Evolutionary conservation across 1,140 invertebrate genomes (phyloP).

Genomic region (Zaprionus africanus): DNA sequence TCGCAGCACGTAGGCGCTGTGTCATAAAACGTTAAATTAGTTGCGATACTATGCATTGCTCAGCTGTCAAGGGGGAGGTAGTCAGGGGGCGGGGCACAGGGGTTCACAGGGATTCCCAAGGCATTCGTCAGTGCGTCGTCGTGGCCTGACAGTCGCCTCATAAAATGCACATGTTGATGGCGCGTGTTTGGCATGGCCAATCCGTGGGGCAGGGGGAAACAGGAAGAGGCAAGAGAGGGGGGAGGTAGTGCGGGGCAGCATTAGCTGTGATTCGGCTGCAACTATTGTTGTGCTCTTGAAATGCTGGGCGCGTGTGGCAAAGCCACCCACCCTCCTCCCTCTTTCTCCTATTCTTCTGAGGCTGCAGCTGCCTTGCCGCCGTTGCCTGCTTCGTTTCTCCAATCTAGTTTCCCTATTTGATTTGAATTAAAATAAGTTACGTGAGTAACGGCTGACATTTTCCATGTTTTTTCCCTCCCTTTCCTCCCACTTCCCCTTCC

Average conservation of each 20-base stretch:
- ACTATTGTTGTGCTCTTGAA: constrained; percentile 39
- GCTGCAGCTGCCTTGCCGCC: neutral
- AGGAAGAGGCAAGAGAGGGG: neutral
- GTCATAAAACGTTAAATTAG: constrained; percentile 82
- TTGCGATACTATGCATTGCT: constrained; percentile 50
- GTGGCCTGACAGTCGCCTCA: constrained; percentile 55
- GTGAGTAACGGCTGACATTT: constrained; percentile 74
- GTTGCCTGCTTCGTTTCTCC: constrained; percentile 43
- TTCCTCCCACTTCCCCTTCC: neutral
- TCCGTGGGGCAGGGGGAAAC: constrained; percentile 1
- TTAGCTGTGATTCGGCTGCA: constrained; percentile 35
- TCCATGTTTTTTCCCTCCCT: constrained; percentile 25
- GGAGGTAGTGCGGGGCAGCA: neutral
- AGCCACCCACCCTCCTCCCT: too few species aligned
- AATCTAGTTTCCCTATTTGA: constrained; percentile 74
- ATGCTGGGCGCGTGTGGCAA: constrained; percentile 38
- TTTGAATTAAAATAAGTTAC: constrained; percentile 81
- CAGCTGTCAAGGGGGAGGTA: neutral
- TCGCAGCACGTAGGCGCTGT: constrained; percentile 68
- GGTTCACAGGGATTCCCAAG: constrained; percentile 56
- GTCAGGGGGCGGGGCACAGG: constrained; percentile 1
- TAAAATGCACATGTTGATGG: constrained; percentile 81
- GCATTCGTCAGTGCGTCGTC: constrained; percentile 57
- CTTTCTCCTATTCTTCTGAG: constrained; percentile 8
- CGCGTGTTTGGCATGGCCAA: constrained; percentile 74